These are phyloP conservation scores for Enoplosus armatus DNA, from an alignment of 2,797 vertebrate genomes.

Conservation along the genomic window DNA sequence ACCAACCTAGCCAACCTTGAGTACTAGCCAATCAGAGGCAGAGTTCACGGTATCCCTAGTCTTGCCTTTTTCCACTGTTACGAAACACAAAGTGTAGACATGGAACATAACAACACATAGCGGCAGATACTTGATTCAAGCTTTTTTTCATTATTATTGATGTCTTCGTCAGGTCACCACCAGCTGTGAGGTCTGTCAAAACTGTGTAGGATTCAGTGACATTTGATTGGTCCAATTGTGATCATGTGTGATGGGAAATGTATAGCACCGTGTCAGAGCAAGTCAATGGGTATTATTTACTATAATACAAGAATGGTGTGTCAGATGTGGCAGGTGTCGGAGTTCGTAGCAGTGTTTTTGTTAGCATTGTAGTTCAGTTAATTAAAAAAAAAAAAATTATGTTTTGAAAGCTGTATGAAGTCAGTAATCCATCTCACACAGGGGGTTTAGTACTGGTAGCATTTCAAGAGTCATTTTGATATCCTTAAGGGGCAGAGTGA, in stretches of 20 bases:
- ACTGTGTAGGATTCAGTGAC: neutral
- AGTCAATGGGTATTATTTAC: neutral
- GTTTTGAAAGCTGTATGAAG: slow-evolving; percentile 31
- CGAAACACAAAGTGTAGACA: neutral
- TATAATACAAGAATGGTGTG: neutral
- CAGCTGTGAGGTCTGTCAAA: slow-evolving; percentile 4
- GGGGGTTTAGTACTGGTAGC: slow-evolving; percentile 11
- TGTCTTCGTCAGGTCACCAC: slow-evolving; percentile 16
- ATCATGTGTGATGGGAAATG: neutral
- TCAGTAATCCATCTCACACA: slow-evolving; percentile 11
- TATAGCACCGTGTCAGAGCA: neutral
- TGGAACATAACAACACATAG: neutral
- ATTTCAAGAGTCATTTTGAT: slow-evolving; percentile 41
- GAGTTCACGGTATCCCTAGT: no score
- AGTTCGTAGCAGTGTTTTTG: slow-evolving; percentile 4
- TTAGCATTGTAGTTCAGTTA: slow-evolving; percentile 19
- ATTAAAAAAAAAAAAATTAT: no score
- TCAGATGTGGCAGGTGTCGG: slow-evolving; percentile 25
- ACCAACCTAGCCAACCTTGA: no score
- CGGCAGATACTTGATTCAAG: neutral
- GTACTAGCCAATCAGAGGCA: no score
- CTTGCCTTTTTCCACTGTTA: neutral
- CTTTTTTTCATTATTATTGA: slow-evolving; percentile 6
- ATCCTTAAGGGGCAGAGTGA: slow-evolving; percentile 21
- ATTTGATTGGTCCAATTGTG: neutral